Base-by-base conservation (phyloP, 2,888 invertebrate genomes). In the Cactoblastis cactorum region DNA sequence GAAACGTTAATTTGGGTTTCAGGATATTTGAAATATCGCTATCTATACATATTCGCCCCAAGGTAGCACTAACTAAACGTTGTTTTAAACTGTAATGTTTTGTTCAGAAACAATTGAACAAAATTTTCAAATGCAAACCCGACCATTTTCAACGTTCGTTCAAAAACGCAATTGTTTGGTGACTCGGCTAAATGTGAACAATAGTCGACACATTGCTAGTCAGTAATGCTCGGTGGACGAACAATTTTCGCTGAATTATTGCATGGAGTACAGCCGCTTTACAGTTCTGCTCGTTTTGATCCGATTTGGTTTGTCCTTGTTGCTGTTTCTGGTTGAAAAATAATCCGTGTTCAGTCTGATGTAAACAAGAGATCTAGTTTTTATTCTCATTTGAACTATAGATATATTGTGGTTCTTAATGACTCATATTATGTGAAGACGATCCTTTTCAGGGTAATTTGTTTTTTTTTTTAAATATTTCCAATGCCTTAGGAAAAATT, bases 211-310 rank as follows among this genome's bases (percentile, higher is more conserved):
- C 43, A 43, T 43, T 63, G 71, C 70, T 65, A 64, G 61, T 51
- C 54, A 56, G 65, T 71, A 74, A 73, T 70, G 71, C 68, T 66
- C 65, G 48, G 61, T 61, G 62, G 65, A 67, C 65, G 67, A 67
- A 68, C 72, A 73, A 71, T 76, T 74, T 71, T 65, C 67, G 55
- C 70, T 75, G 75, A 77, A 71, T 77, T 77, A 77, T 75, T 72
- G 74, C 74, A 67, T 41, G 12, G 6, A 22, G n/a, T 66, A 69
- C 62, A 65, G 57, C 67, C 63, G 59, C 67, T 62, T 61, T 56
- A 52, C 53, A 59, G 68, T 62, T 60, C 51, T 53, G 53, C 57
- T 72, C 65, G 63, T 60, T 57, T 66, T 67, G 62, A 62, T 54
- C 53, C 67, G 49, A 54, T 49, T 56, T 59, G 24, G 15, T 50